Conservation (phyloP, 1,140 invertebrate species). For the Chelonus insularis region DNA sequence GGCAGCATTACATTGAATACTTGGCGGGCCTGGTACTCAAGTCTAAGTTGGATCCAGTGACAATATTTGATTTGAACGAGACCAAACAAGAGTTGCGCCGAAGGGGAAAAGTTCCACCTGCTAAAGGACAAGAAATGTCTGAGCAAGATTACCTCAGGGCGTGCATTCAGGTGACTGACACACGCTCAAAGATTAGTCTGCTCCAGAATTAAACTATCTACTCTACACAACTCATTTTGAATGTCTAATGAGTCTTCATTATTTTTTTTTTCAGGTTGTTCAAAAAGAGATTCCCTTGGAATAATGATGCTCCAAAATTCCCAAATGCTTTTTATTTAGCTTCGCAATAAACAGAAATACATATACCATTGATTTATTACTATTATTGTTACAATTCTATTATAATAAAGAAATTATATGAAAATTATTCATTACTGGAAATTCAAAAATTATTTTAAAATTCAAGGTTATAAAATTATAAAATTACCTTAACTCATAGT, state of each 20-base stretch:
- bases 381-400: too few species aligned
- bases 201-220: too few species aligned
- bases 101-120: conserved; percentile 75
- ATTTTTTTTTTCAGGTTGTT: conserved; percentile 48
- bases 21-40: conserved; percentile 82
- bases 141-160: conserved; percentile 58
- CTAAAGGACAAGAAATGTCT: conserved; percentile 57
- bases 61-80: conserved; percentile 82
- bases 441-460: too few species aligned
- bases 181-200: too few species aligned
- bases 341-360: too few species aligned
- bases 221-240: background rate
- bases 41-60: conserved; percentile 82
- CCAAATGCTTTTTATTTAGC: too few species aligned
- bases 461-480: too few species aligned
- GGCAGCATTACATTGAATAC: conserved; percentile 94
- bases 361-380: too few species aligned
- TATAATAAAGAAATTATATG: too few species aligned
- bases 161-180: conserved; percentile 57
- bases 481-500: too few species aligned
- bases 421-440: too few species aligned
- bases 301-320: conserved; percentile 36
- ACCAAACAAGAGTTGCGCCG: conserved; percentile 83
- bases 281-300: conserved; percentile 54
- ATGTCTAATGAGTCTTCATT: conserved; percentile 17